Evolutionary conservation across 2,888 invertebrate species (phyloP), one percentile per base, ranked within the genome.

Genomic region (Resseliella maxima): DNA sequence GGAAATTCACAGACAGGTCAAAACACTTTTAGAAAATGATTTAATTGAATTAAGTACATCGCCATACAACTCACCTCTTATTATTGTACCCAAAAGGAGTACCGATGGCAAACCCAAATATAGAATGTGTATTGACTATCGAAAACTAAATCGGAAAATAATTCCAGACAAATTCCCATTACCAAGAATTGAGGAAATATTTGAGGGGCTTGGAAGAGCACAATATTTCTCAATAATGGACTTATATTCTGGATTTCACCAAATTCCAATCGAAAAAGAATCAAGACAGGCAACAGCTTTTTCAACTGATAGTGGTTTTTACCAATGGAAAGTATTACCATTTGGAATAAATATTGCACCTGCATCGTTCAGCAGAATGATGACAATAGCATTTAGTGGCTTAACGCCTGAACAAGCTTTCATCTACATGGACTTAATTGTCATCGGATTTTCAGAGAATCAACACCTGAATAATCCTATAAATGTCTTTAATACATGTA

Each of bases 351-450:
- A 86, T 27, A 87, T 88, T 2, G 87, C 88, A 50, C 88, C 88
- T 10, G 88, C 87, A 72, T 88, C 88, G 81, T 89, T 89, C 83
- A 87, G 87, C 86, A 35, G 88, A 81, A 88, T n/a, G n/a, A n/a
- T n/a, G n/a, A n/a, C n/a, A n/a, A n/a, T n/a, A n/a, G n/a, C n/a
- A n/a, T n/a, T n/a, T 89, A 88, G 88, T 89, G 89, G 88, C 3
- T 12, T 87, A 27, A 72, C 86, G 15, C 88, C 87, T 0, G 87
- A 87, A 86, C 86, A 88, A 87, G 87, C 87, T 85, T 88, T 88
- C 54, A 46, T 88, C 27, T 88, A 88, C 50, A 88, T n/a, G n/a
- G n/a, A n/a, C n/a, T n/a, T n/a, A n/a, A n/a, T n/a, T n/a, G n/a
- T n/a, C n/a, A n/a, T n/a, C n/a, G n/a, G n/a, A n/a, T n/a, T n/a